Base-by-base conservation (phyloP, 1,140 invertebrate genomes). In the Polypedilum vanderplanki region DNA sequence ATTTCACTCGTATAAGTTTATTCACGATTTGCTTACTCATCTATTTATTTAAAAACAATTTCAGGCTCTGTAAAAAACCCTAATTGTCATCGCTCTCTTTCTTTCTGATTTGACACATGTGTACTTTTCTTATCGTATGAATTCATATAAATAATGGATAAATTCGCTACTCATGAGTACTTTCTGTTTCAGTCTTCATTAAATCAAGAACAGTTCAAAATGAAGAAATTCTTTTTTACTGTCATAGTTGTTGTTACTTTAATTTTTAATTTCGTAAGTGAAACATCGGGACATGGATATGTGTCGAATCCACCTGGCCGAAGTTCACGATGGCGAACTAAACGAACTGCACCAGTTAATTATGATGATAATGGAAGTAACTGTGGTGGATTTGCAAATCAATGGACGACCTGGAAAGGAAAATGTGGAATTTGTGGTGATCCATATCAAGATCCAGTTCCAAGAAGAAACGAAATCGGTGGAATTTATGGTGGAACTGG, bases 281-380 rank as follows among this genome's bases (percentile, higher is more conserved):
- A 75, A 75, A 65, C 84, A 41, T 75, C 77, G 57, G 87, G 86
- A 8, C 91, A 93, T 83, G 91, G 91, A 9, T 87, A 89, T 82
- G 81, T 93, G 79, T 80, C 90, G 76, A 85, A 88, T 76, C 91
- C 91, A 0, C 85, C 88, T 4, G 87, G 88, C 74, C 85, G 91
- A 75, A 87, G 87, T 75, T 86, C 87, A 24, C 83, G 89, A 41
- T 92, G 90, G 89, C 85, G 90, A 74, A 84, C 83, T 74, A 86
- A 89, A 41, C 83, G 83, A 67, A 78, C 83, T 0, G 87, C 87
- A 1, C 85, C 86, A 0, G 75, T 77, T 1, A 89, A 91, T 80
- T 90, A 85, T 57, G 81, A 88, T 73, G 91, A 92, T 78, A 89
- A 90, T 77, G 84, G 86, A 74, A 83, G 88, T 41, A 90, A 85